These are phyloP conservation scores for Balaeniceps rex DNA, from an alignment of 2,113 vertebrate species.

Conservation along the genomic window DNA sequence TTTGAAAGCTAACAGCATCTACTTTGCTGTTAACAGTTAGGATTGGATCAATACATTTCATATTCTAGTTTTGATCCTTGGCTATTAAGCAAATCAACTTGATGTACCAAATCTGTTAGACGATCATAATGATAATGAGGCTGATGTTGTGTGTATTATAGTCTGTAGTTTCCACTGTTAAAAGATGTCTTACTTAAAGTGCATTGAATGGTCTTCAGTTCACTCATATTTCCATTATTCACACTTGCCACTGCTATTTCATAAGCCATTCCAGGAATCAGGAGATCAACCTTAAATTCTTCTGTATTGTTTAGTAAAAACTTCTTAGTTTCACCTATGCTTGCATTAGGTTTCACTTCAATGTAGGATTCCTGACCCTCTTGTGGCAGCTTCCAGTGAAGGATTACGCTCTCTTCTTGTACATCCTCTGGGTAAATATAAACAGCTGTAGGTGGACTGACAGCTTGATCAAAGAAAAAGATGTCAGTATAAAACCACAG, in stretches of 20 bases:
- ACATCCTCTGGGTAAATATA: constrained; percentile 49
- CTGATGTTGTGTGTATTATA: background rate
- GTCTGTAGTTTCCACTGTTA: background rate
- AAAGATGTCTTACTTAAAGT: constrained; percentile 77
- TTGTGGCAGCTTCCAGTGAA: constrained; percentile 73
- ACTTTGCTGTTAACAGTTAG: background rate
- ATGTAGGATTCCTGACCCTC: constrained; percentile 71
- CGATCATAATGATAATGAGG: background rate
- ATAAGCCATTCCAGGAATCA: constrained; percentile 80
- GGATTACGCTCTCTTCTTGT: constrained; percentile 67
- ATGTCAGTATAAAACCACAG: background rate
- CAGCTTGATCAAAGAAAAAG: constrained; percentile 55
- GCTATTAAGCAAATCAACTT: background rate
- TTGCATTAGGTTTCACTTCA: constrained; percentile 45
- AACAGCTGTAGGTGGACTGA: constrained; percentile 74
- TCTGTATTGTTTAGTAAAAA: constrained; percentile 67
- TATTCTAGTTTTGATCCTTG: background rate
- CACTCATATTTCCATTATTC: constrained; percentile 76
- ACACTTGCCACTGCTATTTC: constrained; percentile 76
- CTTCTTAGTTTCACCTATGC: background rate
- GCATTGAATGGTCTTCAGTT: constrained; percentile 67
- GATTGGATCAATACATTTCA: background rate
- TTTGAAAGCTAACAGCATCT: background rate
- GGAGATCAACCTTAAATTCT: constrained; percentile 67
- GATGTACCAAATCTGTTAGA: background rate